Conservation (phyloP, 2,797 vertebrate species). For the Discoglossus pictus region DNA sequence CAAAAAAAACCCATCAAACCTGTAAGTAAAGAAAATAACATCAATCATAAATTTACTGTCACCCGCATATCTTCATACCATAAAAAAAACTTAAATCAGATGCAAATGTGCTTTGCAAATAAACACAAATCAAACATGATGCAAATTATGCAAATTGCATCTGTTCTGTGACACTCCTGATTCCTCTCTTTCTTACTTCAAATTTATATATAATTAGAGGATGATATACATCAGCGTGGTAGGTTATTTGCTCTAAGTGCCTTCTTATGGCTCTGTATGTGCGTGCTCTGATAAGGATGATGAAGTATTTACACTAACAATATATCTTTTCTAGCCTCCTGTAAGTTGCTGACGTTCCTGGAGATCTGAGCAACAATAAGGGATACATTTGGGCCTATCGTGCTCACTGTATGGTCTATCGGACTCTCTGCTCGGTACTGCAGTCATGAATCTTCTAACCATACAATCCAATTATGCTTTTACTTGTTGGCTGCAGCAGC, state of each 20-base stretch:
- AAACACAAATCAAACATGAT: conserved; percentile 47
- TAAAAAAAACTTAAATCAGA: conserved; percentile 23
- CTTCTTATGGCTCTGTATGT: conserved; percentile 22
- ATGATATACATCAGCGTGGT: conserved; percentile 30
- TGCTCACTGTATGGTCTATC: too few relatives aligned
- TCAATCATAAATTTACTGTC: neutral
- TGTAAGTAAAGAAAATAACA: neutral
- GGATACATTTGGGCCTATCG: neutral
- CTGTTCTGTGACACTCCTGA: conserved; percentile 30
- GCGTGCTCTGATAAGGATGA: conserved; percentile 26
- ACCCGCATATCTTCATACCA: neutral
- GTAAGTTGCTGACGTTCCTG: neutral
- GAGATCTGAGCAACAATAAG: neutral
- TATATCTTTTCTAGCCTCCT: conserved; percentile 5
- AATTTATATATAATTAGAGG: conserved; percentile 38
- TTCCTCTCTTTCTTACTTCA: conserved; percentile 26
- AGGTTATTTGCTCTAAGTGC: conserved; percentile 35
- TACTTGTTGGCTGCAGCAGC: conserved; percentile 28
- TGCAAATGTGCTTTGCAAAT: conserved; percentile 38
- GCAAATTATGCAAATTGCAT: conserved; percentile 40
- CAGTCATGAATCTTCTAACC: conserved; percentile 12
- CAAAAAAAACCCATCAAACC: conserved; percentile 15
- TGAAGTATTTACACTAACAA: conserved; percentile 35
- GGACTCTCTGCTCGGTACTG: neutral
- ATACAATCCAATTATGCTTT: conserved; percentile 31